Base-by-base conservation (phyloP, 2,797 vertebrate genomes). In the Hydrocynus forskahlii region DNA sequence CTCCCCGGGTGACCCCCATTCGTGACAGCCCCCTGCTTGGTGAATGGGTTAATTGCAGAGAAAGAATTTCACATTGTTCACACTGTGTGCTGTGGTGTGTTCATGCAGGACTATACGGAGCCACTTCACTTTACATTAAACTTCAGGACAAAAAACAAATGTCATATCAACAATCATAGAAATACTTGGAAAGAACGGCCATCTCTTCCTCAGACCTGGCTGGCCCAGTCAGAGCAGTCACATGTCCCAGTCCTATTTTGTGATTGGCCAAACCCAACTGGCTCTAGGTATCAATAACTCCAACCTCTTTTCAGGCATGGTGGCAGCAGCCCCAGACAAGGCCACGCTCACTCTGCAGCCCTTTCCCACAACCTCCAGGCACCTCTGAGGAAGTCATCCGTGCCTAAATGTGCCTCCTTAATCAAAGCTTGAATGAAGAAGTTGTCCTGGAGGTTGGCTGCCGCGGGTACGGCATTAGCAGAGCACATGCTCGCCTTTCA, bases 401-500 rank as follows among this genome's bases (percentile, higher is more conserved):
- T 96, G 93, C 92, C 94, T 95, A 96, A 97, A 93, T 90, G 88
- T 80, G 91, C 93, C 91, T 96, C 94, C 94, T 95, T 94, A 96
- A 96, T 97, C 95, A 95, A 92, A 92, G 91, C 50, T 94, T 94
- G 94, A 95, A 95, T 94, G 94, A 54, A 90, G 88, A 81, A 94
- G 94, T 93, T 91, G 92, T 94, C 94, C 93, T 89, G 91, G 94
- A 95, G 94, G 94, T 93, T 93, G 86, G 92, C 90, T 89, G 94
- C 93, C 88, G 92, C 89, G 83, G 93, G 91, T 87, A 89, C 87
- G 79, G 91, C 91, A 89, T 95, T 93, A 95, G 93, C 76, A 88
- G 91, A 93, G 92, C 96, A 95, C 96, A 96, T 96, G 96, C 95
- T 93, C 90, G 68, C 86, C 80, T 89, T 95, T 96, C 91, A 94